These are phyloP conservation scores for Aurelia coerulea DNA, from an alignment of 30 jellyfish, hydroid and myxozoan species.

Conservation along the genomic window DNA sequence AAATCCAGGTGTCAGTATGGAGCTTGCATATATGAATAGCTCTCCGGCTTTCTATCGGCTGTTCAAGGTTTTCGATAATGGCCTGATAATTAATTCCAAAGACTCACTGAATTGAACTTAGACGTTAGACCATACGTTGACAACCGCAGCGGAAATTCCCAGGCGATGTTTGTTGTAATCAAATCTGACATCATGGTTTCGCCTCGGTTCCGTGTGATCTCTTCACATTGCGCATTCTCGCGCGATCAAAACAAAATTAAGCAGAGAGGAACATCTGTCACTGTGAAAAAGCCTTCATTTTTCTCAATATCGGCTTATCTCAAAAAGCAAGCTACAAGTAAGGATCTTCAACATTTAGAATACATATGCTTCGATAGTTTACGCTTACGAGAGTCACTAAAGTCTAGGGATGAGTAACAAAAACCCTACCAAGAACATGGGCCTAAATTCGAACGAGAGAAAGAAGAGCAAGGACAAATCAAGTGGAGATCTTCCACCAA, in stretches of 20 bases:
- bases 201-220: too few relatives aligned
- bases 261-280: neutral
- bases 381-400: neutral
- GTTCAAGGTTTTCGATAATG: too few relatives aligned
- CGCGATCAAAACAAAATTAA: slow-evolving; percentile 13
- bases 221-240: slow-evolving; percentile 25
- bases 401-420: slow-evolving; percentile 37
- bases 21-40: too few relatives aligned
- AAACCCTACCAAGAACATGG: slow-evolving; percentile 24
- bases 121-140: too few relatives aligned
- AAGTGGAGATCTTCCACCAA: slow-evolving; percentile 48
- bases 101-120: too few relatives aligned
- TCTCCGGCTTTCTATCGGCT: too few relatives aligned
- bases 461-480: slow-evolving; percentile 35
- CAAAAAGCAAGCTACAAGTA: neutral
- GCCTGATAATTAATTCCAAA: too few relatives aligned
- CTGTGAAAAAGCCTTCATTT: neutral
- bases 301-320: slow-evolving; percentile 5
- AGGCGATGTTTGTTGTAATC: too few relatives aligned
- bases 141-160: too few relatives aligned
- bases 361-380: neutral
- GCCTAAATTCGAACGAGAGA: slow-evolving; percentile 52
- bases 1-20: too few relatives aligned
- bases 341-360: neutral
- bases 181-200: too few relatives aligned